Base-by-base conservation (phyloP, 1,140 invertebrate species). In the Babylonia areolata region DNA sequence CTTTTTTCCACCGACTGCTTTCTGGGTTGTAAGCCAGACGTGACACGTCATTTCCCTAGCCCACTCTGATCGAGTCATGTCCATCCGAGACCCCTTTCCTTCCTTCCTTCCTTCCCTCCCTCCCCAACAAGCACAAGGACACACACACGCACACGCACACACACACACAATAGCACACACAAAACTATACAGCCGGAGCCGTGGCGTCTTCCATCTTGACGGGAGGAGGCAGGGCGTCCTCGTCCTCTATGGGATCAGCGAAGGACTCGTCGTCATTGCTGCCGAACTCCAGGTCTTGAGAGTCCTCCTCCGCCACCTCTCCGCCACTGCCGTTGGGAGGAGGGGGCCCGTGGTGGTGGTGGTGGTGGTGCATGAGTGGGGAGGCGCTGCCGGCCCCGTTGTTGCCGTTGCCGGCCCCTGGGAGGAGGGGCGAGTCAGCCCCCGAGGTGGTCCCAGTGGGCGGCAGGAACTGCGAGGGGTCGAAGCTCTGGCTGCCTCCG, bases 151-250 rank as follows among this genome's bases (percentile, higher is more conserved):
- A n/a, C n/a, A n/a, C n/a, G n/a, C n/a, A n/a, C n/a, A n/a, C n/a
- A n/a, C n/a, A n/a, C n/a, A n/a, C n/a, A n/a, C n/a, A n/a, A n/a
- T n/a, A n/a, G 11, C 6, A 46, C 31, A 39, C 12, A 5, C 39
- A 3, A 39, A 77, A 15, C 40, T 58, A 85, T 51, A 51, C 31
- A 51, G 39, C 51, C 2, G 35, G 17, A 77, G 42, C 40, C 33
- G 69, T 64, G 33, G 86, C 84, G 87, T 88, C 89, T 87, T 87
- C 46, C 90, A 33, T 35, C 71, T 73, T 73, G 17, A 69, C 64
- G 5, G 28, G 17, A 3, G 28, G 11, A 5, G 28, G 64, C 5
- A 17, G 31, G 31, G 71, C 33, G 75, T 77, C 75, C 2, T 77
- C 37, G 37, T 77, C 75, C 37, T 77, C 75, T 15, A 40, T 37